Percentiles rank a stretch among this genome's conserved stretches.
Conservation (phyloP, 2,888 invertebrate species). For the Vesta saturnalis region DNA sequence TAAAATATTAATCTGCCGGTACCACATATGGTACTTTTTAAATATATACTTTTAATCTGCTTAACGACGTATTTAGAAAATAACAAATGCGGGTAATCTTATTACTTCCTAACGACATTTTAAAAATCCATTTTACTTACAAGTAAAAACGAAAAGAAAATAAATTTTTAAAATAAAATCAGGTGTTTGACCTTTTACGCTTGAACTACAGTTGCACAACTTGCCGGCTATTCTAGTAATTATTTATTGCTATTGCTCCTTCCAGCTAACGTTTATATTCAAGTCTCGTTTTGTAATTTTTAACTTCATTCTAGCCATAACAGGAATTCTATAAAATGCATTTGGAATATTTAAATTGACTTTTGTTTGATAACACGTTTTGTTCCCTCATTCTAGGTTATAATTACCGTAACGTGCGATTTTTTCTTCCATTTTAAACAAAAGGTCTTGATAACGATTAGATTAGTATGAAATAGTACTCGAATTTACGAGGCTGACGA, state of each 20-base stretch:
- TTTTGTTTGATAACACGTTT: neutral
- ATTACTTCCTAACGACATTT: neutral
- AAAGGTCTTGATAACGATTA: too few relatives aligned
- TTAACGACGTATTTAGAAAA: neutral
- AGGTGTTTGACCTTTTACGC: conserved; percentile 35
- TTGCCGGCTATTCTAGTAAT: conserved; percentile 20
- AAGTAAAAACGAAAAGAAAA: conserved; percentile 22
- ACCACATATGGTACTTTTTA: conserved; percentile 4
- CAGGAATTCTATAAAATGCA: conserved; percentile 15
- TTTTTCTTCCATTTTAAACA: too few relatives aligned
- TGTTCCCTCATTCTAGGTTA: neutral
- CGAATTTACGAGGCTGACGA: too few relatives aligned
- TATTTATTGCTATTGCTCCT: conserved; percentile 14
- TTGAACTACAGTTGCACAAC: conserved; percentile 30
- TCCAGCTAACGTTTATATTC: conserved; percentile 14
- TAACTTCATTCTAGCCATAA: conserved; percentile 9
- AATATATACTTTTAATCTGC: neutral
- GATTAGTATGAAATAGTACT: too few relatives aligned
- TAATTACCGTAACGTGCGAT: too few relatives aligned
- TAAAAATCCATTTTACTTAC: neutral
- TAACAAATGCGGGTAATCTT: conserved; percentile 4
- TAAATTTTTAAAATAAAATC: conserved; percentile 22
- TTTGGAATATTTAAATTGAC: conserved; percentile 10
- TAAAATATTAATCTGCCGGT: conserved; percentile 4
- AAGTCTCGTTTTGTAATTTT: conserved; percentile 15